A percentile compares a stretch with the other conserved stretches of the same genome.
Evolutionary conservation across 2,797 vertebrate genomes (phyloP).

Genomic region (Eulemur coronatus): DNA sequence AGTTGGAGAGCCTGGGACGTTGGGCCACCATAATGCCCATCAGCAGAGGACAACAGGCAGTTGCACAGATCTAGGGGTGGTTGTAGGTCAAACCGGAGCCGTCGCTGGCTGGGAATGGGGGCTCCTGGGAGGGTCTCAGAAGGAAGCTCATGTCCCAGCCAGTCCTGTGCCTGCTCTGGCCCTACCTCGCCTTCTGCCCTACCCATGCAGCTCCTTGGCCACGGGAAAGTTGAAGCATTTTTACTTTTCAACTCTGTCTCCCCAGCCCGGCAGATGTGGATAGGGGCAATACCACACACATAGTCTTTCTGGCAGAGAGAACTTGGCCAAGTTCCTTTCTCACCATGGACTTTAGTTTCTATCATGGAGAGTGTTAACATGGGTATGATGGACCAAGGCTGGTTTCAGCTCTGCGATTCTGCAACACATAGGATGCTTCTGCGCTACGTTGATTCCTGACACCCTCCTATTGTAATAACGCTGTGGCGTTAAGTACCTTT

Average conservation of each 20-base stretch:
- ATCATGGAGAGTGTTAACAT: fast-evolving
- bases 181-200: background rate
- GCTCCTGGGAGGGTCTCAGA: background rate
- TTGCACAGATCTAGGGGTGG: background rate
- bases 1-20: conserved; percentile 30
- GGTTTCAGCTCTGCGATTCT: background rate
- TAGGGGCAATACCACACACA: background rate
- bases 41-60: background rate
- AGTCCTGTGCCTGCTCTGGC: fast-evolving
- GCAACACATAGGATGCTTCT: background rate
- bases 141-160: background rate
- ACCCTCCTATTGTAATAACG: background rate
- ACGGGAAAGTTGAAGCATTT: background rate
- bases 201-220: too few relatives aligned
- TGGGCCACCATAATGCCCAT: background rate
- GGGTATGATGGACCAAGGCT: background rate
- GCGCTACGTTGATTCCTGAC: fast-evolving
- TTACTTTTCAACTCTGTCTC: background rate
- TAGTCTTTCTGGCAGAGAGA: background rate
- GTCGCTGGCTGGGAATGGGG: fast-evolving
- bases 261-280: background rate
- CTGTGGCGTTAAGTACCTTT: background rate
- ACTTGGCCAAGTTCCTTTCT: background rate
- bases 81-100: background rate
- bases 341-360: background rate